Base-by-base conservation (phyloP, 2,797 vertebrate species). In the Meriones psammophilus region DNA sequence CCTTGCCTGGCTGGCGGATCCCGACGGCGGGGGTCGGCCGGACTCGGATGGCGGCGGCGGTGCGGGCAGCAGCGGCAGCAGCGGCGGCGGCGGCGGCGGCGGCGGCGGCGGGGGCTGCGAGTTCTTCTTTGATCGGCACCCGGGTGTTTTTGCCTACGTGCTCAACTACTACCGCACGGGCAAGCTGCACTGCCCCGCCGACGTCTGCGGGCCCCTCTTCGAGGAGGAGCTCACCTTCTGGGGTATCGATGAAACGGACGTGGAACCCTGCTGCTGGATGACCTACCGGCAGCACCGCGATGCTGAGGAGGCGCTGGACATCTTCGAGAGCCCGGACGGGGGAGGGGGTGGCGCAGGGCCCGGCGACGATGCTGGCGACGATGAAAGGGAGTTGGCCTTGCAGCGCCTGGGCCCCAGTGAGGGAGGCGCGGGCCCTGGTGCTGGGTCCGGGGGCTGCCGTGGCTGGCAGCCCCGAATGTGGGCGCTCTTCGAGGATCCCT, bases 241-340 rank as follows among this genome's bases (percentile, higher is more conserved):
- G 99, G 99, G 99, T 76, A 99, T 99, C 24, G 99, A 99, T 4
- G 99, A 99, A 99, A 99, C 99, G 0, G 99, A 99, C 95, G 99
- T 99, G 98, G 99, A 99, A 98, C 99, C 99, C 5, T 99, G 99
- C 97, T 99, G 99, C 98, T 99, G 99, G 99, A 99, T 99, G 99
- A 99, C 99, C 79, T 99, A 99, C 97, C 98, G 99, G 1, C 99
- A 99, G 98, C 99, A 99, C 98, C 98, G 99, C 0, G 99, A 99
- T 36, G 99, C 99, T 0, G 99, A 99, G 90, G 99, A 99, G 98
- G 99, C 99, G n/a, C 98, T 99, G 76, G 99, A 99, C 88, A 99
- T 99, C 95, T 99, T 99, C 5, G 99, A 99, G 87, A 99, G 99
- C 2, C 99, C 99, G 0, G 99, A 99, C 84, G 99, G 98, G 0